phyloP scores from a whole-genome alignment of 2,888 invertebrate genomes.

The Sicus ferrugineus region DNA sequence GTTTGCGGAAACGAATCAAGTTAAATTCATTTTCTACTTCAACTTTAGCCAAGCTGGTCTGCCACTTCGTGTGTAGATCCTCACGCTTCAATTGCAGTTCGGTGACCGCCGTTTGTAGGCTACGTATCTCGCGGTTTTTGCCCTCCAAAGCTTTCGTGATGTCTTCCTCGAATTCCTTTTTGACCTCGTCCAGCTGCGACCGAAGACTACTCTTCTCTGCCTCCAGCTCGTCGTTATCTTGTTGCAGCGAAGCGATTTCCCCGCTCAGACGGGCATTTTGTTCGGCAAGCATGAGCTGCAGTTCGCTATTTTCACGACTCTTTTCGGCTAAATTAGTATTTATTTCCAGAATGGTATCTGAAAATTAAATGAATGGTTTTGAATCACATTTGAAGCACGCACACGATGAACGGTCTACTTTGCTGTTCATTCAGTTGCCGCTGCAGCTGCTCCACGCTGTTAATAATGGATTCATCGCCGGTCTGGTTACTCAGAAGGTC shows the following conservation, averaged over 20 bases:
- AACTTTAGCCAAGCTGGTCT: slow-evolving; percentile 59
- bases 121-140: slow-evolving; percentile 59
- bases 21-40: slow-evolving; percentile 51
- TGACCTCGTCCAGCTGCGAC: slow-evolving; percentile 56
- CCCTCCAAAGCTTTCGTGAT: slow-evolving; percentile 56
- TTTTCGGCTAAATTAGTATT: slow-evolving; percentile 67
- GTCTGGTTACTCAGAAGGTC: slow-evolving; percentile 75
- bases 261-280: slow-evolving; percentile 66
- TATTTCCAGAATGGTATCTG: slow-evolving; percentile 66
- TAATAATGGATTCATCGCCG: slow-evolving; percentile 71
- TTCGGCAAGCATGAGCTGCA: slow-evolving; percentile 63
- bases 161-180: slow-evolving; percentile 61
- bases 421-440: slow-evolving; percentile 73
- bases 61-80: slow-evolving; percentile 55
- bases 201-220: slow-evolving; percentile 62
- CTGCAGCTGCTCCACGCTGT: slow-evolving; percentile 73
- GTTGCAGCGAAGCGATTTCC: slow-evolving; percentile 69
- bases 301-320: slow-evolving; percentile 68
- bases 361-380: slow-evolving; percentile 5
- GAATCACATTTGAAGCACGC: background rate
- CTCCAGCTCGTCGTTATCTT: slow-evolving; percentile 67
- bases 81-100: slow-evolving; percentile 54
- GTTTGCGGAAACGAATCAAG: no score
- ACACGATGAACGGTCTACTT: slow-evolving; percentile 50
- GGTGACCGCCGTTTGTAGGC: slow-evolving; percentile 57